phyloP scores from a whole-genome alignment of 2,797 vertebrate genomes.

The Enteromius fasciolatus region DNA sequence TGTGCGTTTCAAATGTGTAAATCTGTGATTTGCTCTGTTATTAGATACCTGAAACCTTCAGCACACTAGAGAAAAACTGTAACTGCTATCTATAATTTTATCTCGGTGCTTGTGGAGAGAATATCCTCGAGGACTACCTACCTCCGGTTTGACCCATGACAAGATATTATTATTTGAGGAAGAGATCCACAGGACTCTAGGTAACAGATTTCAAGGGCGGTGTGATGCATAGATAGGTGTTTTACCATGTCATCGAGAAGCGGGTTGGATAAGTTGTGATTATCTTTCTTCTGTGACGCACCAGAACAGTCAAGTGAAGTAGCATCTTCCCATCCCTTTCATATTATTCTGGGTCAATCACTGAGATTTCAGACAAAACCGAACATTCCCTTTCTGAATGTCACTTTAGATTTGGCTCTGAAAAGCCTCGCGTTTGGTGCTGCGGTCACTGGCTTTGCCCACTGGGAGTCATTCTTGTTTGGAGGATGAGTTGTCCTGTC shows the following conservation, averaged over 20 bases:
- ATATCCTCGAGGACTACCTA: slow-evolving; percentile 20
- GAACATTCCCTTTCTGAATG: slow-evolving; percentile 66
- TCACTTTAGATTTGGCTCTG: slow-evolving; percentile 73
- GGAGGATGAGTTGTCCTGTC: slow-evolving; percentile 74
- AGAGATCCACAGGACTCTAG: slow-evolving; percentile 28
- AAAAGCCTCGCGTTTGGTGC: slow-evolving; percentile 55
- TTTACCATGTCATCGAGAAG: slow-evolving; percentile 16
- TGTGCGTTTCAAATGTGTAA: slow-evolving; percentile 17
- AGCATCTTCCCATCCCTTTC: slow-evolving; percentile 33
- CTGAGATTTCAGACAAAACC: slow-evolving; percentile 72
- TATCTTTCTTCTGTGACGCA: slow-evolving; percentile 11
- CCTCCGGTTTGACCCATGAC: slow-evolving; percentile 38
- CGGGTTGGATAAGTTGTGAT: neutral
- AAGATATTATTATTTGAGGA: slow-evolving; percentile 39
- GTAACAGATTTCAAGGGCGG: slow-evolving; percentile 18
- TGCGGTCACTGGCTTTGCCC: slow-evolving; percentile 39
- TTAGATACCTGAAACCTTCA: neutral
- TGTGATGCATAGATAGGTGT: neutral
- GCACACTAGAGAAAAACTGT: neutral
- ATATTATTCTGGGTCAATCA: slow-evolving; percentile 77
- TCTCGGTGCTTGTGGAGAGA: slow-evolving; percentile 14
- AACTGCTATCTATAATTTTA: slow-evolving; percentile 21
- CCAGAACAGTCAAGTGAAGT: neutral
- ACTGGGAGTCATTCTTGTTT: slow-evolving; percentile 44
- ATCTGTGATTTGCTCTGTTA: slow-evolving; percentile 7